Conservation (phyloP, 2,888 invertebrate species). For the Mesochorus sp. region DNA sequence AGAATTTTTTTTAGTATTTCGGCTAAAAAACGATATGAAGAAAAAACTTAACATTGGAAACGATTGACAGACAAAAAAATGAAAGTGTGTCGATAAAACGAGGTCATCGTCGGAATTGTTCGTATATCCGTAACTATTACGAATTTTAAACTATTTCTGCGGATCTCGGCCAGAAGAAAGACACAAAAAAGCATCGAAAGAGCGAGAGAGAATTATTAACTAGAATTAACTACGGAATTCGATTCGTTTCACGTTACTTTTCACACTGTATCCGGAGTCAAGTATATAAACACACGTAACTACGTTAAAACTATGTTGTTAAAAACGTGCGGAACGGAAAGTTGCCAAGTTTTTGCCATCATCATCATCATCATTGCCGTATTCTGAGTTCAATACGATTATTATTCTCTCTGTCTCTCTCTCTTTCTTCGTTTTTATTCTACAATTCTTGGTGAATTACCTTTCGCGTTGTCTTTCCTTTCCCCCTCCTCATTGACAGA, state of each 20-base stretch:
- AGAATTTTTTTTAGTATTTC: no score
- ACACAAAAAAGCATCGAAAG: slow-evolving; percentile 2
- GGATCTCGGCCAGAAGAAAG: slow-evolving; percentile 24
- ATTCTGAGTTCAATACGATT: slow-evolving; percentile 24
- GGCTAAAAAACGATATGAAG: no score
- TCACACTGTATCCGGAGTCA: not conserved
- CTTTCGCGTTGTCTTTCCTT: not conserved
- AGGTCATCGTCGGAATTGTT: no score
- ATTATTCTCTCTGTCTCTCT: not conserved
- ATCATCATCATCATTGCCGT: slow-evolving; percentile 11
- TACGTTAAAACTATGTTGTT: slow-evolving; percentile 17
- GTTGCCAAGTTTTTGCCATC: slow-evolving; percentile 33
- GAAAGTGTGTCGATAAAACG: no score
- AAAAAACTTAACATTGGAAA: no score
- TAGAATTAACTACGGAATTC: slow-evolving; percentile 44
- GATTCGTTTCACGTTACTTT: slow-evolving; percentile 42
- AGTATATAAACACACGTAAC: slow-evolving; percentile 34
- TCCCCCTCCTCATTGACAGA: no score
- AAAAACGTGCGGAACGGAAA: slow-evolving; percentile 40
- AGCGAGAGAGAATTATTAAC: slow-evolving; percentile 19
- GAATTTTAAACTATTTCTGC: no score
- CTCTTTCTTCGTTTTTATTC: not conserved
- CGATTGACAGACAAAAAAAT: no score
- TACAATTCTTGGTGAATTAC: not conserved
- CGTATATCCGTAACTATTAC: no score